These are phyloP conservation scores for Aptenodytes forsteri DNA, from an alignment of 2,113 vertebrate species.

Conservation along the genomic window DNA sequence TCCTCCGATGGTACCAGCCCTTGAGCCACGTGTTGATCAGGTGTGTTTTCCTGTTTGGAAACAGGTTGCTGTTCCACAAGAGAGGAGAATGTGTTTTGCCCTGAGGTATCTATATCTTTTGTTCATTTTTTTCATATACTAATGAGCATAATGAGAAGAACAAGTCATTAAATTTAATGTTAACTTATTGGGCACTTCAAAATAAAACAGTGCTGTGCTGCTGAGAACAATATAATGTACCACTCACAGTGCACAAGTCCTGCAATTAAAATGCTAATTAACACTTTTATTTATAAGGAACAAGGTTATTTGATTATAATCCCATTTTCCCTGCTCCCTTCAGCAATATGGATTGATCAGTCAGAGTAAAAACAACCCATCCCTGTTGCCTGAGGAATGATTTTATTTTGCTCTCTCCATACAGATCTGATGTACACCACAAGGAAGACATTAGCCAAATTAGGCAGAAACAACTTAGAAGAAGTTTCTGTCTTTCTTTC, in stretches of 20 bases:
- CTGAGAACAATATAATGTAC: neutral
- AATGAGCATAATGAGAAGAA: neutral
- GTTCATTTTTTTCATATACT: neutral
- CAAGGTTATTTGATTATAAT: conserved; percentile 44
- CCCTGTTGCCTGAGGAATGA: neutral
- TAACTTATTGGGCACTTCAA: conserved; percentile 1
- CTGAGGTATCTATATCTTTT: neutral
- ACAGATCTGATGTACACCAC: neutral
- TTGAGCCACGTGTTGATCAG: too few relatives aligned
- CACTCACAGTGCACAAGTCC: neutral
- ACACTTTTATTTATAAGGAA: conserved; percentile 32
- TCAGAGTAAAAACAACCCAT: neutral
- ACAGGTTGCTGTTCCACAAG: neutral
- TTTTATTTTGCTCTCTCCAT: neutral
- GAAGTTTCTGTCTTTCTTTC: neutral
- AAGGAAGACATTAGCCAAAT: neutral
- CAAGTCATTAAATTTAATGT: neutral
- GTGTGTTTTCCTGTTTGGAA: too few relatives aligned
- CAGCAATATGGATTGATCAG: neutral
- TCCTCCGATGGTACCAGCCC: too few relatives aligned
- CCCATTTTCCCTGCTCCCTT: neutral
- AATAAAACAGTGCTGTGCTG: neutral
- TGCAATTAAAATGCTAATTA: conserved; percentile 58
- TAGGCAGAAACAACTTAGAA: neutral
- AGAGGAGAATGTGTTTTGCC: neutral